phyloP scores from a whole-genome alignment of 2,113 vertebrate genomes.

The Myiozetetes cayanensis region DNA sequence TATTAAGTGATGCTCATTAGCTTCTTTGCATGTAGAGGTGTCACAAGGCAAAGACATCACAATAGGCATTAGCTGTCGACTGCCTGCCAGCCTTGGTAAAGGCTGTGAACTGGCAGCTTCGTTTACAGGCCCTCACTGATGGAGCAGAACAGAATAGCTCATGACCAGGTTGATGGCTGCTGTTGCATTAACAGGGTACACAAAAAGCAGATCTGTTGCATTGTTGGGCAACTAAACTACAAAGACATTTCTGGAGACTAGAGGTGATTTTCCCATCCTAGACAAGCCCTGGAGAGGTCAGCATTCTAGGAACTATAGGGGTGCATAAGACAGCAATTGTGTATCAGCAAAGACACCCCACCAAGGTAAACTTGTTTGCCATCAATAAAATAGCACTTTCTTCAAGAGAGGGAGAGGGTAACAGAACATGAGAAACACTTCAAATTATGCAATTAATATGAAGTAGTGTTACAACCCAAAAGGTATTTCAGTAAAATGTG shows the following conservation, averaged over 20 bases:
- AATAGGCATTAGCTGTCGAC: not conserved
- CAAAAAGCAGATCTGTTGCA: not conserved
- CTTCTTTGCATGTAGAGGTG: not conserved
- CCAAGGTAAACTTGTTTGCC: not conserved
- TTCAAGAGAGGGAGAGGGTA: not conserved
- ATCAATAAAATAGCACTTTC: not conserved
- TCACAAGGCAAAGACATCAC: not conserved
- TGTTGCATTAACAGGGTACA: not conserved
- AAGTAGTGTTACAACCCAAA: not conserved
- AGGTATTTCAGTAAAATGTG: not conserved
- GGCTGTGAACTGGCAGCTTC: not conserved
- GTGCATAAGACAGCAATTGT: not conserved
- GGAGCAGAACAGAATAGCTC: not conserved
- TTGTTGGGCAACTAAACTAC: not conserved
- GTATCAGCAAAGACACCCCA: not conserved
- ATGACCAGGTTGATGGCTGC: rapidly evolving
- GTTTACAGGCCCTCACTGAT: not conserved
- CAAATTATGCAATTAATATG: not conserved
- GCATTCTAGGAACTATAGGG: not conserved
- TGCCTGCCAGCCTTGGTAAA: not conserved
- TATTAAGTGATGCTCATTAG: not conserved
- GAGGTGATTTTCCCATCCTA: not conserved
- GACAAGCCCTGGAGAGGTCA: not conserved
- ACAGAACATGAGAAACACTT: not conserved
- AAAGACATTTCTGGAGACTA: not conserved